These are phyloP conservation scores for Pygoscelis adeliae DNA, from an alignment of 2,113 vertebrate genomes.

Conservation along the genomic window DNA sequence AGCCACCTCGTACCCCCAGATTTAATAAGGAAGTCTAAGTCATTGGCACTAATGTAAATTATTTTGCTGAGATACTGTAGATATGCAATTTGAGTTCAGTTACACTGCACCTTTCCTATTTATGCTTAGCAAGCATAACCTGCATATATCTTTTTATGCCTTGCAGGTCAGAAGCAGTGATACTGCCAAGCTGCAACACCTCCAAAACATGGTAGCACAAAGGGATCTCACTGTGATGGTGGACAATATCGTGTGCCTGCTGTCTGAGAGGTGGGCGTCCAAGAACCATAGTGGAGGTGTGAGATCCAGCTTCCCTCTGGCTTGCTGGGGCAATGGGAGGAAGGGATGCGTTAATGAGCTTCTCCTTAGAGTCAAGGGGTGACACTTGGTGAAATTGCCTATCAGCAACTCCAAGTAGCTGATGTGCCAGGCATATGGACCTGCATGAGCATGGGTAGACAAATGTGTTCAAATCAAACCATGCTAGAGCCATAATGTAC, in stretches of 20 bases:
- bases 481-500: background rate
- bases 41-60: background rate
- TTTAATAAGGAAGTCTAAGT: background rate
- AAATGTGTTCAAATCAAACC: background rate
- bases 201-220: accelerated
- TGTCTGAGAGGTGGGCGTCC: background rate
- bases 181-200: background rate
- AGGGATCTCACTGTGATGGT: background rate
- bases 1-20: background rate
- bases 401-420: background rate
- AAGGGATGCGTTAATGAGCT: background rate
- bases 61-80: background rate
- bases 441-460: background rate
- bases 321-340: background rate
- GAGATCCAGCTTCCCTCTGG: background rate
- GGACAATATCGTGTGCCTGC: accelerated
- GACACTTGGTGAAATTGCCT: background rate
- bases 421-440: background rate
- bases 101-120: background rate
- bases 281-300: background rate
- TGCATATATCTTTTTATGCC: background rate
- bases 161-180: background rate
- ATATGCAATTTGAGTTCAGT: background rate
- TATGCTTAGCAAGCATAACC: background rate
- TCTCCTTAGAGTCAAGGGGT: background rate